A percentile compares a stretch with the other conserved stretches of the same genome.
Conservation (phyloP, 37 sponge, comb jelly and placozoan genomes). For the Diacarnus erythraeanus region DNA sequence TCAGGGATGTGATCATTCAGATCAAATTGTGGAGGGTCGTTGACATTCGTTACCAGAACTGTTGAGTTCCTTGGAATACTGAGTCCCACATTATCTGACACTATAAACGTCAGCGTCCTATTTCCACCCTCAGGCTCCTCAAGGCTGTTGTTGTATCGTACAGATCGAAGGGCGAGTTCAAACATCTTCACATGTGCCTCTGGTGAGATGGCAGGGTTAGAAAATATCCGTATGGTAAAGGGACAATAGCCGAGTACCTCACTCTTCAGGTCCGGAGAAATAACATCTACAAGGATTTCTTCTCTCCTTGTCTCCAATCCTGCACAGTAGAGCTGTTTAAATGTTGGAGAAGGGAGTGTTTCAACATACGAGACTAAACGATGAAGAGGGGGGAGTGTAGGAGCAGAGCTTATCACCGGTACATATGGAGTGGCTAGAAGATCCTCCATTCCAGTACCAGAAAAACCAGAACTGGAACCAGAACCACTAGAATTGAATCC, state of each 20-base stretch:
- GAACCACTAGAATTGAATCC: constrained; percentile 16
- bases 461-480: constrained; percentile 10
- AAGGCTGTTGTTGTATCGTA: constrained; percentile 77
- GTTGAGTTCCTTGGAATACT: constrained; percentile 39
- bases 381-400: constrained; percentile 27
- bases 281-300: constrained; percentile 52
- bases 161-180: constrained; percentile 57
- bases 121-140: constrained; percentile 75
- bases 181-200: constrained; percentile 58
- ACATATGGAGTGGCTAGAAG: background rate
- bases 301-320: constrained; percentile 49
- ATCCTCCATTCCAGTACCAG: background rate
- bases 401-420: constrained; percentile 29
- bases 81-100: constrained; percentile 56
- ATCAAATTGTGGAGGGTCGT: constrained; percentile 86
- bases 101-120: constrained; percentile 60
- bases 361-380: constrained; percentile 25
- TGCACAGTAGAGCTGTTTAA: constrained; percentile 59
- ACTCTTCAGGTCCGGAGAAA: constrained; percentile 54
- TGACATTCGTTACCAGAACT: constrained; percentile 52
- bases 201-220: constrained; percentile 13
- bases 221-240: constrained; percentile 46
- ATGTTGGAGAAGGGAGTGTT: constrained; percentile 10
- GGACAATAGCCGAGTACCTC: constrained; percentile 78
- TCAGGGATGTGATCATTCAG: constrained; percentile 64